Conservation (phyloP, 2,113 vertebrate species). For the Natator depressus region DNA sequence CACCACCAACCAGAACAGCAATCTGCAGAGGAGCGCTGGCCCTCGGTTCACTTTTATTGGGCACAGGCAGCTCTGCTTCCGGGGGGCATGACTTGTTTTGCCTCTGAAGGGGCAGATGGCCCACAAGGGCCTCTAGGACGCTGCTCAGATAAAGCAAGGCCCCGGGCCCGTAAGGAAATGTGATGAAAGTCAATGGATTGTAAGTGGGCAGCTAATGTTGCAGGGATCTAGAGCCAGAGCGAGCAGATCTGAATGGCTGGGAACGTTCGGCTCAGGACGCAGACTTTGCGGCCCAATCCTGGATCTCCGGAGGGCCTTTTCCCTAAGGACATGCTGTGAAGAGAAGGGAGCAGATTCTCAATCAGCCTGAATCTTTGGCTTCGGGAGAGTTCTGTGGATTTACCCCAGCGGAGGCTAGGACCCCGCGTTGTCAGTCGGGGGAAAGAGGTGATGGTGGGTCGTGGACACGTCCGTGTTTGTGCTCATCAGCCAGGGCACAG, state of each 20-base stretch:
- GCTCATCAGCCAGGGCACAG: background rate
- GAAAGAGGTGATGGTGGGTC: background rate
- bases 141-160: background rate
- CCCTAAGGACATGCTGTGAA: background rate
- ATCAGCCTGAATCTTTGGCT: background rate
- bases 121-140: background rate
- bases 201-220: background rate
- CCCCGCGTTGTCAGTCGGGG: background rate
- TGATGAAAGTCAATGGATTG: background rate
- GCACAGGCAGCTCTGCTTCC: background rate
- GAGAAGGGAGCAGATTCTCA: background rate
- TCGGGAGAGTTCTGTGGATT: background rate
- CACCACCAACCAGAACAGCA: background rate
- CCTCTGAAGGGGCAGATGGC: background rate
- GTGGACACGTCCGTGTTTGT: background rate
- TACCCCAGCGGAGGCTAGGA: background rate
- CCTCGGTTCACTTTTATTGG: background rate
- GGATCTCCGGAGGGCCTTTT: background rate
- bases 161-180: background rate
- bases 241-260: background rate
- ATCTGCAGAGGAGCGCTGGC: too few species aligned
- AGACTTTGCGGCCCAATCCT: background rate
- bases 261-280: background rate
- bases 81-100: background rate
- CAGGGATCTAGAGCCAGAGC: background rate